Percentiles rank a stretch among this genome's conserved stretches.
These are phyloP conservation scores for Emys orbicularis DNA, from an alignment of 2,797 vertebrate genomes.

Conservation along the genomic window DNA sequence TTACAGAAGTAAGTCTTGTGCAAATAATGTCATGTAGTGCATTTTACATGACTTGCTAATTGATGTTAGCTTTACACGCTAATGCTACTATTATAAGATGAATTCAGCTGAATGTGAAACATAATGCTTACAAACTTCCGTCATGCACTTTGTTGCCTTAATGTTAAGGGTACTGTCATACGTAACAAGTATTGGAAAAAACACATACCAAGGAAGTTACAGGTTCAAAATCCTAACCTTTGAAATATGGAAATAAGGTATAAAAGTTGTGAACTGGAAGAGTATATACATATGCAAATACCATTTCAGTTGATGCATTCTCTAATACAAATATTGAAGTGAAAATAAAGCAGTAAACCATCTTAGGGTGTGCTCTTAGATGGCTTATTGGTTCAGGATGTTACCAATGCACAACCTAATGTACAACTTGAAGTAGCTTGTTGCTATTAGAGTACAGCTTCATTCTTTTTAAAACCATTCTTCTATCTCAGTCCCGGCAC, in stretches of 20 bases:
- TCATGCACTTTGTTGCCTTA: constrained; percentile 9
- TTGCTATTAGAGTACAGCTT: neutral
- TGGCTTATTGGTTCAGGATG: neutral
- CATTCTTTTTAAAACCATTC: neutral
- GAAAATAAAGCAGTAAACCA: neutral
- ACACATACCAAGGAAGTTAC: neutral
- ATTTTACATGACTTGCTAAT: neutral
- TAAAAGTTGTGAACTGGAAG: neutral
- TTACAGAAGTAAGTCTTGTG: neutral
- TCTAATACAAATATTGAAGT: neutral
- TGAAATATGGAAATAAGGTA: neutral
- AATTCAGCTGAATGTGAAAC: neutral
- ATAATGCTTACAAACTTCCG: neutral
- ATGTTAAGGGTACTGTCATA: neutral
- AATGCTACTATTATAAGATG: neutral
- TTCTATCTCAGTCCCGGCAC: neutral
- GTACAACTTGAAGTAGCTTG: neutral
- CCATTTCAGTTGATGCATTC: neutral
- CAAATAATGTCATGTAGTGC: neutral
- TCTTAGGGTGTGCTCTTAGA: neutral
- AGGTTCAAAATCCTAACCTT: neutral
- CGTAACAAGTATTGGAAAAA: neutral
- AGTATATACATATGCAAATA: neutral
- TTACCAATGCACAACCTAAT: neutral
- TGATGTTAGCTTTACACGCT: neutral